Conservation (phyloP, 1,140 invertebrate genomes). For the Calliphora vicina region DNA sequence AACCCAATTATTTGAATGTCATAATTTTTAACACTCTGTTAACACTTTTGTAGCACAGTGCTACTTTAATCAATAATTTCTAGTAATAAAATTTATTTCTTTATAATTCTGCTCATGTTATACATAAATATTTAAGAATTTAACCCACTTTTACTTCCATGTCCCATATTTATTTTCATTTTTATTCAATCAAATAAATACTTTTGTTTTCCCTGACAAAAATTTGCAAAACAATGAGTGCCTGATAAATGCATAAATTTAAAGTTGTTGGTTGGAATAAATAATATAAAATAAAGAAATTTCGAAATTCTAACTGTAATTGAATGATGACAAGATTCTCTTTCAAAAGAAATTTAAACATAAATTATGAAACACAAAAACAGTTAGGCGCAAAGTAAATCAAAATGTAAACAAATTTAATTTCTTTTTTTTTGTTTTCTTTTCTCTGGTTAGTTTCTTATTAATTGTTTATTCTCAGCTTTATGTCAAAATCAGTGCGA, state of each 20-base stretch:
- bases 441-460: neutral
- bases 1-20: too few relatives aligned
- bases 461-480: neutral
- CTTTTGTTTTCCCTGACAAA: neutral
- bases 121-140: neutral
- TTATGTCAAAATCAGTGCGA: neutral
- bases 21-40: too few relatives aligned
- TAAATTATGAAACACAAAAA: neutral
- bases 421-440: neutral
- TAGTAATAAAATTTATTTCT: too few relatives aligned
- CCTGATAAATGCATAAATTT: neutral
- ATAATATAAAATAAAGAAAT: neutral
- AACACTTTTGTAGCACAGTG: too few relatives aligned
- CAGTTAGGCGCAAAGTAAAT: neutral
- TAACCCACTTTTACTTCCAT: neutral
- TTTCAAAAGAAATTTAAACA: neutral
- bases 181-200: too few relatives aligned
- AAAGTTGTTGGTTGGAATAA: neutral
- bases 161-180: too few relatives aligned
- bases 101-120: too few relatives aligned
- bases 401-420: neutral
- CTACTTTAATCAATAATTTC: too few relatives aligned
- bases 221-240: neutral
- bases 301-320: neutral
- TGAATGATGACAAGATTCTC: neutral